Percentiles rank a stretch among this genome's conserved stretches.
These are phyloP conservation scores for Atrichornis clamosus DNA, from an alignment of 2,113 vertebrate genomes.

Conservation along the genomic window DNA sequence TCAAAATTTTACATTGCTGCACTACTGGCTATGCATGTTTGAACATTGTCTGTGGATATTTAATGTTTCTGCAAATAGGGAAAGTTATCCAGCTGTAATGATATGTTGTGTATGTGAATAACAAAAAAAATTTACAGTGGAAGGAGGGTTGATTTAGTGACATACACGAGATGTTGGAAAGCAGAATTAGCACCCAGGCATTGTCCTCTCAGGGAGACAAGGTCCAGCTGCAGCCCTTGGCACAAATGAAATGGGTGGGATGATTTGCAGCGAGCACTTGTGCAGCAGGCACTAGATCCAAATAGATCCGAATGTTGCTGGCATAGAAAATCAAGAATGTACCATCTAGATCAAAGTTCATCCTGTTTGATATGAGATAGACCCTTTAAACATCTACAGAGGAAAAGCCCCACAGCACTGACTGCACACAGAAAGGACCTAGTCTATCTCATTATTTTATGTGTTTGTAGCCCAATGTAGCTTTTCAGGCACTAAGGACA, in stretches of 20 bases:
- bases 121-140: not conserved
- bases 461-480: not conserved
- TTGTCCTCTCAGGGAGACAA: slow-evolving; percentile 4
- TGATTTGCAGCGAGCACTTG: slow-evolving; percentile 14
- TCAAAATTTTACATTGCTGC: not conserved
- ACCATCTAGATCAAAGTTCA: slow-evolving; percentile 17
- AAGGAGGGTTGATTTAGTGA: not conserved
- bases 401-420: not conserved
- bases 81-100: not conserved
- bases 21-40: not conserved
- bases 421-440: not conserved
- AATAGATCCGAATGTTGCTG: not conserved
- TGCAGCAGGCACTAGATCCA: not conserved
- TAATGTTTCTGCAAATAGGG: not conserved
- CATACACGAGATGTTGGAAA: not conserved
- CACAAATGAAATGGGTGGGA: slow-evolving; percentile 44
- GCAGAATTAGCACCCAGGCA: not conserved
- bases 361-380: slow-evolving; percentile 16
- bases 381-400: not conserved
- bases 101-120: too few species aligned
- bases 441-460: not conserved
- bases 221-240: slow-evolving; percentile 37
- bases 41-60: not conserved
- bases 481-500: not conserved
- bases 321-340: slow-evolving; percentile 5